Evolutionary conservation across 2,888 invertebrate genomes (phyloP).

Genomic region (Drosophila algonquin): DNA sequence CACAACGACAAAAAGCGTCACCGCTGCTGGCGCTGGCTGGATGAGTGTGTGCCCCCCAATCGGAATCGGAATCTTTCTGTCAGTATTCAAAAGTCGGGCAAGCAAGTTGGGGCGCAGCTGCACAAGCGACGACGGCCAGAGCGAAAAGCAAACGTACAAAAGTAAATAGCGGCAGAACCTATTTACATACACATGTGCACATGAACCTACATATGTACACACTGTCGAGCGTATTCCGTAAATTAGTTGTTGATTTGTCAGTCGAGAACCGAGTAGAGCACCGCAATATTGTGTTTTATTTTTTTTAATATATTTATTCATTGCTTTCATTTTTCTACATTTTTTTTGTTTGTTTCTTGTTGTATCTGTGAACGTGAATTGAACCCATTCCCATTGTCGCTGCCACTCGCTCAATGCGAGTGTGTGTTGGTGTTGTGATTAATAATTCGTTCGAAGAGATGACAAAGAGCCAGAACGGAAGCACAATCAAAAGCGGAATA

Average conservation of each 20-base stretch:
- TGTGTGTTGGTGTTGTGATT: constrained; percentile 38
- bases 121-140: constrained; percentile 33
- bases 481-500: not conserved
- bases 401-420: constrained; percentile 11
- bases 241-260: constrained; percentile 16
- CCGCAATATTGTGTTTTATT: constrained; percentile 5
- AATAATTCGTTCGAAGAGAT: constrained; percentile 28
- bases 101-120: constrained; percentile 73
- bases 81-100: constrained; percentile 80
- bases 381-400: constrained; percentile 44
- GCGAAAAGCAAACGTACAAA: constrained; percentile 57
- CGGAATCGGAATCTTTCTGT: constrained; percentile 47
- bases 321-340: constrained; percentile 39
- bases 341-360: constrained; percentile 29
- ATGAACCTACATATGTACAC: constrained; percentile 22
- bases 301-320: constrained; percentile 14
- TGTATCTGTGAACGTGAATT: constrained; percentile 20
- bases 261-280: not conserved
- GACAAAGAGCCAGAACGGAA: constrained; percentile 23
- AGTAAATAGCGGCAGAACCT: constrained; percentile 62
- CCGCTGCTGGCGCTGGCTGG: constrained; percentile 20
- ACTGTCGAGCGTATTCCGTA: constrained; percentile 11
- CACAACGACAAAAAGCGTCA: constrained; percentile 25
- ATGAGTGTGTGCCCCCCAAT: constrained; percentile 59
- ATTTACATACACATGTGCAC: constrained; percentile 11